Percentiles rank a stretch among this genome's conserved stretches.
phyloP scores from a whole-genome alignment of 2,113 vertebrate genomes.

The Sminthopsis crassicaudata region DNA sequence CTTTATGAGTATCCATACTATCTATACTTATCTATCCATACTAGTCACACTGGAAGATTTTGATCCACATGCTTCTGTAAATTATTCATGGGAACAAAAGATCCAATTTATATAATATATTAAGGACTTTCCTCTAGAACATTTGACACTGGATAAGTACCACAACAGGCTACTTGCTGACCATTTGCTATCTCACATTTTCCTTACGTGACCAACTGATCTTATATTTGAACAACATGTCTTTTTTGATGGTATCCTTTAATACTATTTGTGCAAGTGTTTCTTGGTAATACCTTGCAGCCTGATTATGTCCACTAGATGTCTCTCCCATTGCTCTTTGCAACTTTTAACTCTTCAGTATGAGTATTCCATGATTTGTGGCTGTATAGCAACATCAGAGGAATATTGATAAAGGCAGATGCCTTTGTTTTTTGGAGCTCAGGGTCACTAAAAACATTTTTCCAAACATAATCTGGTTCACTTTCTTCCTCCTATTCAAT shows the following conservation, averaged over 20 bases:
- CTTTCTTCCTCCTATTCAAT: neutral
- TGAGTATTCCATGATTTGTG: neutral
- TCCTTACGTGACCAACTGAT: neutral
- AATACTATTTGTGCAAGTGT: neutral
- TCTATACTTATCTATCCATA: neutral
- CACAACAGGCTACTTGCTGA: neutral
- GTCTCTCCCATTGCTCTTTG: neutral
- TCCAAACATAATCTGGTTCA: neutral
- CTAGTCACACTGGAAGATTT: neutral
- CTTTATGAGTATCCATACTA: too few species aligned
- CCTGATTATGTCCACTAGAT: neutral
- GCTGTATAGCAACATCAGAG: neutral
- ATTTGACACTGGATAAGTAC: neutral
- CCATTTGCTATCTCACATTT: neutral
- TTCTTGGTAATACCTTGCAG: neutral
- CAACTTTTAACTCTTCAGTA: neutral
- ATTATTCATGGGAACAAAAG: neutral
- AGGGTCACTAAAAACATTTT: neutral
- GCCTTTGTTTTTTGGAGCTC: neutral
- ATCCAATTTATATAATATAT: neutral
- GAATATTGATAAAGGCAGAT: neutral
- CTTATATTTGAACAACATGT: neutral
- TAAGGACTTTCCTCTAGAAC: neutral
- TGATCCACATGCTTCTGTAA: neutral
- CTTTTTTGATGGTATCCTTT: neutral